Conservation (phyloP, 2,888 invertebrate genomes). For the Macrophya annulata region DNA sequence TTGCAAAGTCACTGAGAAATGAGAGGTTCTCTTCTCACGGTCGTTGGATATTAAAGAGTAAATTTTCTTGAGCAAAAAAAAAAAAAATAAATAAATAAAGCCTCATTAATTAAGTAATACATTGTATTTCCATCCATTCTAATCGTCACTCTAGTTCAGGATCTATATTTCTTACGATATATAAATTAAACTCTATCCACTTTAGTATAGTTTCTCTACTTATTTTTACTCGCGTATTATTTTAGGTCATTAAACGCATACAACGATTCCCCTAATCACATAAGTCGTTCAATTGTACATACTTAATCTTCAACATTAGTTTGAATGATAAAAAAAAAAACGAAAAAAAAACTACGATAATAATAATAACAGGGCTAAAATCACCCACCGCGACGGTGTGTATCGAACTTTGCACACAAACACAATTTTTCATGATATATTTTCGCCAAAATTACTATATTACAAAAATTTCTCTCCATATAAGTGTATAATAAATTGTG, state of each 20-base stretch:
- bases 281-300: slow-evolving; percentile 37
- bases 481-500: slow-evolving; percentile 20
- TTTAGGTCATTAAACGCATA: slow-evolving; percentile 17
- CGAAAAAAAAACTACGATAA: not conserved
- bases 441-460: slow-evolving; percentile 1
- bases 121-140: not conserved
- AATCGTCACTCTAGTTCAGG: not conserved
- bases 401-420: not conserved
- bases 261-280: not conserved
- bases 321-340: not conserved
- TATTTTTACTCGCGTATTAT: slow-evolving; percentile 8
- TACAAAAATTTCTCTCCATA: not conserved
- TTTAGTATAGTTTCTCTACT: not conserved
- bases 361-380: slow-evolving; percentile 32
- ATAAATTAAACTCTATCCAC: not conserved
- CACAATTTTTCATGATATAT: not conserved
- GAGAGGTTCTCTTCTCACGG: slow-evolving; percentile 12
- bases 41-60: slow-evolving; percentile 46
- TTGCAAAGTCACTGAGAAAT: slow-evolving; percentile 9
- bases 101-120: not conserved
- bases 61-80: slow-evolving; percentile 56
- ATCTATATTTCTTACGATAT: not conserved
- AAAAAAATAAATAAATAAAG: too few species aligned
- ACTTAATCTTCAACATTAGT: slow-evolving; percentile 19
- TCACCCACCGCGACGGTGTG: slow-evolving; percentile 12